A percentile compares a stretch with the other conserved stretches of the same genome.
phyloP scores from a whole-genome alignment of 2,113 vertebrate species.

The Alethe castanea region DNA sequence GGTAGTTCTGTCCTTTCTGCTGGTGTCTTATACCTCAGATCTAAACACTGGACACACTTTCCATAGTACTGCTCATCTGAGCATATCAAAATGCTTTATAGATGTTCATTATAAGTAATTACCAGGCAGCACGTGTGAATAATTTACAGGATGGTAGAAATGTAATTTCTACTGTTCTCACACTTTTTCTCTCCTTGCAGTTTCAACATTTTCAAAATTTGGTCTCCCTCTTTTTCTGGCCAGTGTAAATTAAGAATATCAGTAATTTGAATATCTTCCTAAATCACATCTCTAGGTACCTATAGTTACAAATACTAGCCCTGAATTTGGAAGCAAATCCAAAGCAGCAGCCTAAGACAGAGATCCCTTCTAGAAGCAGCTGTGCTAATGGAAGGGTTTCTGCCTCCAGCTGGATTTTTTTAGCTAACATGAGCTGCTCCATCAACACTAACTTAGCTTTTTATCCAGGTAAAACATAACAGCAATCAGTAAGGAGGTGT shows the following conservation, averaged over 20 bases:
- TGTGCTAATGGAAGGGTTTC: not conserved
- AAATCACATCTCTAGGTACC: not conserved
- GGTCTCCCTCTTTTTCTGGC: not conserved
- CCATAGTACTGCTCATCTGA: conserved; percentile 43
- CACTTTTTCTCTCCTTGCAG: not conserved
- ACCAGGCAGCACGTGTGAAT: conserved; percentile 31
- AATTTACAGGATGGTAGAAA: conserved; percentile 19
- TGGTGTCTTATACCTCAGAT: conserved; percentile 62
- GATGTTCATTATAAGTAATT: conserved; percentile 57
- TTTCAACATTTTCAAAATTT: not conserved
- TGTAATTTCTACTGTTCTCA: not conserved
- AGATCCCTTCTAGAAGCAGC: not conserved
- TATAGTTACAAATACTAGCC: not conserved
- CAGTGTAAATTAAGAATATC: not conserved
- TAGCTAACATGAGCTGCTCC: not conserved
- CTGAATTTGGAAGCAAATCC: not conserved
- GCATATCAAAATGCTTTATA: conserved; percentile 63
- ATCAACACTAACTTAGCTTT: not conserved
- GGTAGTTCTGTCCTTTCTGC: conserved; percentile 54
- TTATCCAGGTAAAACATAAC: not conserved
- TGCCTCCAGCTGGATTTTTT: not conserved
- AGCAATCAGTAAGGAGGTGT: not conserved
- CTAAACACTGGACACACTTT: conserved; percentile 51
- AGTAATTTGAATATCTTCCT: not conserved
- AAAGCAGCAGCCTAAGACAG: not conserved